Evolutionary conservation across 2,113 vertebrate genomes (phyloP).

Genomic region (Petroica traversi): DNA sequence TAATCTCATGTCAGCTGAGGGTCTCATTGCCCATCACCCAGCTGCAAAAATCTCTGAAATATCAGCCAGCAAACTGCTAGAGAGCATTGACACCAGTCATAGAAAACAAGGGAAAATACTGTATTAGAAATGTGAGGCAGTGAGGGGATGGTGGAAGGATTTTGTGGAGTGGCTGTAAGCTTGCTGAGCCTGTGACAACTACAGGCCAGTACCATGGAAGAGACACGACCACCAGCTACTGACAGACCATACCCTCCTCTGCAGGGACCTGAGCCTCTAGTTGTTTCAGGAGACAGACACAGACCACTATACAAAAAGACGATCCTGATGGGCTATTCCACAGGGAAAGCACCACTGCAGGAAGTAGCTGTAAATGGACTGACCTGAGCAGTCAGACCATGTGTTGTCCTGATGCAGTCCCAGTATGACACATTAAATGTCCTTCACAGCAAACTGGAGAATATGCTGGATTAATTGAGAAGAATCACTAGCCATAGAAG

Average conservation of each 20-base stretch:
- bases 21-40: not conserved
- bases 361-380: not conserved
- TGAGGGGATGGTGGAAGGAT: not conserved
- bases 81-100: not conserved
- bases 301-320: fast-evolving
- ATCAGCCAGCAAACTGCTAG: not conserved
- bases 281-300: not conserved
- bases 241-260: not conserved
- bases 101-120: not conserved
- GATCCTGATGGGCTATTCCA: not conserved
- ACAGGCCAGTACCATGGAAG: no score
- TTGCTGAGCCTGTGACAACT: not conserved
- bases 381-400: not conserved
- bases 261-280: not conserved
- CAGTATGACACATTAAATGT: not conserved
- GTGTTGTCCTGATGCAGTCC: not conserved
- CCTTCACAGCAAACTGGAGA: not conserved
- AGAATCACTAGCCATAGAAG: not conserved
- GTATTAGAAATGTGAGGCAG: not conserved
- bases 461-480: not conserved
- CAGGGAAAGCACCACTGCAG: not conserved
- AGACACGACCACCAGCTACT: not conserved
- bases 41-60: not conserved
- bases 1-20: not conserved
- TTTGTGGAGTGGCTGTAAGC: no score